Base-by-base conservation (phyloP, 2,797 vertebrate genomes). In the Tamandua tetradactyla region DNA sequence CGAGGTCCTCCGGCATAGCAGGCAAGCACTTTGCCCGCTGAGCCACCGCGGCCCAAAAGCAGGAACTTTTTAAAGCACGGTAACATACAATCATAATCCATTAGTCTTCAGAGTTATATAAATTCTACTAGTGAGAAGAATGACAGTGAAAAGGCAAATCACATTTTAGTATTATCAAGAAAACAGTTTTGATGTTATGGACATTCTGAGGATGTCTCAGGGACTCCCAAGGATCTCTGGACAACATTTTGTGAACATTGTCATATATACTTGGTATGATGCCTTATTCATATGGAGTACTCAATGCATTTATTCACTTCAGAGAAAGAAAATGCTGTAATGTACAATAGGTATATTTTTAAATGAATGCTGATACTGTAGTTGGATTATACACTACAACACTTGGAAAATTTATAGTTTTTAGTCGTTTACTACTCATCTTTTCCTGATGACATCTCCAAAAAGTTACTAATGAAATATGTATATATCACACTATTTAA, bases 381-480 rank as follows among this genome's bases (percentile, higher is more conserved):
- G 27, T 44, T 87, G 75, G 61, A 68, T 82, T 80, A 93, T 8
- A 78, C 9, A 62, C 5, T 83, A 91, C 42, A 27, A 61, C 12
- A 85, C 44, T 81, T 71, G 1, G 30, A 30, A 76, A 68, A 64
- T 57, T 62, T 80, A 61, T 1, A 68, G 69, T 49, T 81, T n/a
- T 44, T 91, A 74, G 13, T 87, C 9, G 75, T 27, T 32, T 76
- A 76, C 42, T 75, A 89, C 20, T 57, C n/a, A 49, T 85, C 85
- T n/a, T n/a, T n/a, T 94, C n/a, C n/a, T 86, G 23, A 18, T 91
- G 57, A 35, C 35, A 62, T 92, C 49, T 80, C 37, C 83, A 47
- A 80, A 94, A 94, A 83, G 68, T n/a, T 42, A 87, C 11, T 81
- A 82, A 83, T 27, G 44, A 82, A 74, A 62, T 7, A 79, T 35